Conservation (phyloP, 2,888 invertebrate species). For the Alloplasta piceator region DNA sequence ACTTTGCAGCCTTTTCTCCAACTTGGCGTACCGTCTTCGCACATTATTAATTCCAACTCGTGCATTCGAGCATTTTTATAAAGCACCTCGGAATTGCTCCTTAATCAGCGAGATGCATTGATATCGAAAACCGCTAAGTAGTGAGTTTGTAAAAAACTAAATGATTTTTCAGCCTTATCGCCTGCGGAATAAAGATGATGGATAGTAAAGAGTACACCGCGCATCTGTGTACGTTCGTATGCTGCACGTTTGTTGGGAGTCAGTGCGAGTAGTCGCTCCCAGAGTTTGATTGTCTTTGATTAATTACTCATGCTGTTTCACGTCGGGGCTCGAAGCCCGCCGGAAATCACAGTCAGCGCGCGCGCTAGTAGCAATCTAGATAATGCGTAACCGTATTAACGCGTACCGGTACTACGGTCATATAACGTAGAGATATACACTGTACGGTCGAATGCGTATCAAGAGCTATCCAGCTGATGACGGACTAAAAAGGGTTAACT, state of each 20-base stretch:
- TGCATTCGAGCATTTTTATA: background rate
- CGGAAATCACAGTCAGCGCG: slow-evolving; percentile 70
- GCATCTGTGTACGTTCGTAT: slow-evolving; percentile 40
- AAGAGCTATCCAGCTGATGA: slow-evolving; percentile 26
- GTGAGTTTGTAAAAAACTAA: background rate
- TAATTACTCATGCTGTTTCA: slow-evolving; percentile 80
- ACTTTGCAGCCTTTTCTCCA: too few relatives aligned
- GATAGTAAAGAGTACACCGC: slow-evolving; percentile 60
- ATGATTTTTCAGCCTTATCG: slow-evolving; percentile 46
- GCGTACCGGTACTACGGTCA: slow-evolving; percentile 35
- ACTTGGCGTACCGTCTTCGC: too few relatives aligned
- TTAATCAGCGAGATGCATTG: background rate
- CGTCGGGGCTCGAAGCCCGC: slow-evolving; percentile 49
- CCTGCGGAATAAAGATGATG: slow-evolving; percentile 69
- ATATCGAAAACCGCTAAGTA: slow-evolving; percentile 10
- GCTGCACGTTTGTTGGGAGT: slow-evolving; percentile 79
- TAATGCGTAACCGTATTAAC: slow-evolving; percentile 81
- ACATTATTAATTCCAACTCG: background rate
- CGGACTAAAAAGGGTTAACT: background rate
- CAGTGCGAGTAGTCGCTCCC: slow-evolving; percentile 77
- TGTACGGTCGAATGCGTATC: slow-evolving; percentile 15
- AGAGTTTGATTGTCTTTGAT: slow-evolving; percentile 83
- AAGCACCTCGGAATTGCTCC: background rate
- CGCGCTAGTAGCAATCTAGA: slow-evolving; percentile 78
- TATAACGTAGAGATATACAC: slow-evolving; percentile 34